Percentiles rank a stretch among this genome's conserved stretches.
Evolutionary conservation across 2,113 vertebrate genomes (phyloP).

Genomic region (Python bivittatus): DNA sequence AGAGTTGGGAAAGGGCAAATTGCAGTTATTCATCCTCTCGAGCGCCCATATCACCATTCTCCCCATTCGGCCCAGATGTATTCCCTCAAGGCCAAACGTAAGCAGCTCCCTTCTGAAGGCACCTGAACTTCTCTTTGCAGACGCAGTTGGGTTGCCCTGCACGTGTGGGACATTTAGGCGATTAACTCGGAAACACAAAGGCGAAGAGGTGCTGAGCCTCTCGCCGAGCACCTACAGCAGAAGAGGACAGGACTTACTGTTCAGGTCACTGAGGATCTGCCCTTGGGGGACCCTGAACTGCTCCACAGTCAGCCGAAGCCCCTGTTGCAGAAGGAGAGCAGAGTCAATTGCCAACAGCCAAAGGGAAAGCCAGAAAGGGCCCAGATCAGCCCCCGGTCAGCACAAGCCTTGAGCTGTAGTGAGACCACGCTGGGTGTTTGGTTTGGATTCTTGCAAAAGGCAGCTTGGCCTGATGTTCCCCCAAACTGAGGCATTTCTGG

Average conservation of each 20-base stretch:
- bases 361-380: background rate
- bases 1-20: background rate
- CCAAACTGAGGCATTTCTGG: background rate
- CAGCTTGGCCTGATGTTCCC: background rate
- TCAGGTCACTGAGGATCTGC: conserved; percentile 58
- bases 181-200: background rate
- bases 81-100: background rate
- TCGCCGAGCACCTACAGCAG: rapidly evolving
- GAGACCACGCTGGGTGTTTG: background rate
- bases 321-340: conserved; percentile 44
- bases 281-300: conserved; percentile 64
- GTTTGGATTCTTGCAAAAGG: background rate
- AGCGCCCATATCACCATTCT: too few species aligned
- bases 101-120: background rate
- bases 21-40: background rate
- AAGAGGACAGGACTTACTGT: background rate
- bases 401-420: background rate
- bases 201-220: too few species aligned
- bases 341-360: background rate
- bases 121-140: background rate
- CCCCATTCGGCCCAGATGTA: background rate
- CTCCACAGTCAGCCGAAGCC: conserved; percentile 62
- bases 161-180: background rate
- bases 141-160: background rate
- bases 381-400: background rate